Percentiles rank a stretch among this genome's conserved stretches.
Conservation (phyloP, 30 jellyfish, hydroid and myxozoan species). For the Chironex yamaguchii region DNA sequence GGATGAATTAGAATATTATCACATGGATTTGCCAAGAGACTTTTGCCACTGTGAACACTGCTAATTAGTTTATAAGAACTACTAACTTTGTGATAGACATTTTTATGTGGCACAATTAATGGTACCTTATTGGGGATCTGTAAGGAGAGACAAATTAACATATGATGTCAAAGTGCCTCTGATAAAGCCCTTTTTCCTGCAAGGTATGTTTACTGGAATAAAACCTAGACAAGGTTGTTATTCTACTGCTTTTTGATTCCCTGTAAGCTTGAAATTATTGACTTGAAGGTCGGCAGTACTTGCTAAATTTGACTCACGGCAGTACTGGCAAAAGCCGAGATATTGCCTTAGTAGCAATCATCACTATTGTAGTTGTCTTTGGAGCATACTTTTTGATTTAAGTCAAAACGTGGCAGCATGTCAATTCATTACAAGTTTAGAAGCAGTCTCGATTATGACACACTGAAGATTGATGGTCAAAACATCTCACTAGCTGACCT, state of each 20-base stretch:
- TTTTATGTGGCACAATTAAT: not conserved
- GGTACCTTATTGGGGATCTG: not conserved
- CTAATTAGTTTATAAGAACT: not conserved
- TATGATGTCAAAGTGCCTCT: not conserved
- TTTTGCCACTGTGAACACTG: not conserved
- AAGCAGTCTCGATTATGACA: conserved; percentile 96
- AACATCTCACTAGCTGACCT: conserved; percentile 90
- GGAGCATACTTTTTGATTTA: no score
- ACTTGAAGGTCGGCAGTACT: no score
- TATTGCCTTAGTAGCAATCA: no score
- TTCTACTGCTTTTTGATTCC: not conserved
- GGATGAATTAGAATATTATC: no score
- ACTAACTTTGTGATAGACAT: not conserved
- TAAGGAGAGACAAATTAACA: not conserved
- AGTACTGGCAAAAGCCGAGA: no score
- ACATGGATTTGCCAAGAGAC: no score
- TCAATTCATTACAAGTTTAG: conserved; percentile 98
- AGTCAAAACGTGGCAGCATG: not conserved
- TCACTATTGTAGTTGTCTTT: no score
- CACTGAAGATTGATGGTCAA: conserved; percentile 96
- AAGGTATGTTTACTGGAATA: not conserved
- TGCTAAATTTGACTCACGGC: no score
- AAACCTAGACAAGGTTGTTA: not conserved
- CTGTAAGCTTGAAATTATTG: not conserved
- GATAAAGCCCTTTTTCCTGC: not conserved